These are phyloP conservation scores for Bombus superbus DNA, from an alignment of 1,140 invertebrate genomes.

Conservation along the genomic window DNA sequence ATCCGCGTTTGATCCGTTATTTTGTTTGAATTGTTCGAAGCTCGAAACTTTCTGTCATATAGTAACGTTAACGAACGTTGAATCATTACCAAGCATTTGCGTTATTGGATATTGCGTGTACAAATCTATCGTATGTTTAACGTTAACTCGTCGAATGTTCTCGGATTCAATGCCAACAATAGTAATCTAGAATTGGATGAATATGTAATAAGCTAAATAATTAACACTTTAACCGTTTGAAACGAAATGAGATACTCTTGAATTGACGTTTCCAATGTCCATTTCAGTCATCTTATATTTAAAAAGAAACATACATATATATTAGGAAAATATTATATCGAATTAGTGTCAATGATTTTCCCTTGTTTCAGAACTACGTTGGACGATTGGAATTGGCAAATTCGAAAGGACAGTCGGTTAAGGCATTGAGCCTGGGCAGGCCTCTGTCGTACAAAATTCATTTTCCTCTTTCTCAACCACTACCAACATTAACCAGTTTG, in stretches of 20 bases:
- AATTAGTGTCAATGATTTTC: background rate
- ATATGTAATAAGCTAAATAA: background rate
- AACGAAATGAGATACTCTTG: background rate
- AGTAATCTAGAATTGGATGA: background rate
- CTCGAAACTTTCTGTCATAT: background rate
- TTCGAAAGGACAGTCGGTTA: constrained; percentile 67
- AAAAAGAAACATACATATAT: background rate
- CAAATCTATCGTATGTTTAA: background rate
- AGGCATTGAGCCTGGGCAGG: constrained; percentile 59
- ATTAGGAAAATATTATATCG: background rate
- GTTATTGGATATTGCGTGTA: background rate
- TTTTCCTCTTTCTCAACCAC: constrained; percentile 75
- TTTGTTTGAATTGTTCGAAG: background rate
- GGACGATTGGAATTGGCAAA: constrained; percentile 74
- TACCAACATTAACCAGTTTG: constrained; percentile 73
- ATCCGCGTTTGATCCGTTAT: background rate
- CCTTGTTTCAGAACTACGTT: constrained; percentile 71
- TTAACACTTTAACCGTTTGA: background rate
- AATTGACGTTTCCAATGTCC: background rate
- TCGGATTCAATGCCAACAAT: background rate
- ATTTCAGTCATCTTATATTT: background rate
- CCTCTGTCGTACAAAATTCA: constrained; percentile 73
- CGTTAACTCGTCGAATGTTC: background rate
- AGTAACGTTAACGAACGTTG: background rate
- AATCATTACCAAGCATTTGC: background rate